Base-by-base conservation (phyloP, 2,797 vertebrate genomes). In the Spondyliosoma cantharus region DNA sequence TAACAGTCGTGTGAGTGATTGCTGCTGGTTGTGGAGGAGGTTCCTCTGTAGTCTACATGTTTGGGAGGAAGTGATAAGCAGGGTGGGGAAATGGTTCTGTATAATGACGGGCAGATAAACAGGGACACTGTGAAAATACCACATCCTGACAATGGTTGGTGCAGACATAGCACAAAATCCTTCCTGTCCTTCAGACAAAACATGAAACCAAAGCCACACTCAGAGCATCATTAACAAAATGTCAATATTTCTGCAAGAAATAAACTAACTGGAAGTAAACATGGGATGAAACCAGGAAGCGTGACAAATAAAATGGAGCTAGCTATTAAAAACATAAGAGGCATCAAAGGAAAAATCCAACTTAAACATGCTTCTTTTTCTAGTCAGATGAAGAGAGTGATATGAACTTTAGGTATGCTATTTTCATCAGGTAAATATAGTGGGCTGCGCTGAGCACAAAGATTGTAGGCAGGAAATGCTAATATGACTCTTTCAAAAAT, bases 61-160 rank as follows among this genome's bases (percentile, higher is more conserved):
- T 87, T 76, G 71, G 72, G 65, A 85, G 85, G 90, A 76, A 77
- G 63, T 74, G 88, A 92, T 88, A 90, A 87, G 78, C 50, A 87
- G 82, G 71, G 70, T 7, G 68, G 76, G 91, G 87, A 90, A 91
- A 89, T 81, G 80, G 27, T 52, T 72, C 53, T 65, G 27, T 80
- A 62, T 85, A 75, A 80, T 82, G 80, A 80, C n/a, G 7, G 60
- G 19, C 53, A 62, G 80, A 87, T 81, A 86, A 79, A 82, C 45
- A 3, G 13, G 27, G 17, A 67, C 19, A 3, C 42, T 32, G 29
- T 27, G 59, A 67, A 86, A 76, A 75, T 24, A 76, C 24, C 56
- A 57, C 56, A 59, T 65, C 49, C 71, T 64, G 66, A 83, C 81
- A 80, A 65, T 42, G 22, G 81, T 17, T 16, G 29, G 64, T 24